These are phyloP conservation scores for Zelostemma sp. DNA, from an alignment of 1,140 invertebrate genomes.

Conservation along the genomic window DNA sequence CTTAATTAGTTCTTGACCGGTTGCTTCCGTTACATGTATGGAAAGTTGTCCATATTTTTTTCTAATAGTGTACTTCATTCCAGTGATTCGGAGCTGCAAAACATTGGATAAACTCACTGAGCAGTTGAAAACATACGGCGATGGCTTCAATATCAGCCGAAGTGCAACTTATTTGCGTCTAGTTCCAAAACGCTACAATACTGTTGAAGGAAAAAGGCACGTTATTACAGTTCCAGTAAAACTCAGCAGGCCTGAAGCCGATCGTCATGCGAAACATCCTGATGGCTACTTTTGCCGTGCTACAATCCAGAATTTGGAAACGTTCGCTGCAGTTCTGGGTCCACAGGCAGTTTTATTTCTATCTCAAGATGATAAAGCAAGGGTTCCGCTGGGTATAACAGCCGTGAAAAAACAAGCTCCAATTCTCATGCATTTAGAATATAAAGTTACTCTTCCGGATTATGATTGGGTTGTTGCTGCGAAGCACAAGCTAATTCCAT, in stretches of 20 bases:
- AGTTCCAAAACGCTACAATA: slow-evolving; percentile 12
- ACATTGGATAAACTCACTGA: not conserved
- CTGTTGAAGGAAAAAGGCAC: slow-evolving; percentile 39
- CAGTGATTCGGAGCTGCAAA: not conserved
- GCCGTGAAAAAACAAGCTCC: slow-evolving; percentile 60
- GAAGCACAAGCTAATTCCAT: slow-evolving; percentile 59
- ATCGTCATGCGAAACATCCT: slow-evolving; percentile 38
- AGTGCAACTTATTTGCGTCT: slow-evolving; percentile 24
- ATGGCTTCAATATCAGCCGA: slow-evolving; percentile 1
- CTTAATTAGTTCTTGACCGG: too few relatives aligned
- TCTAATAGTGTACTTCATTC: not conserved
- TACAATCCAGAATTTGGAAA: slow-evolving; percentile 17
- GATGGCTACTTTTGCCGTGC: slow-evolving; percentile 38
- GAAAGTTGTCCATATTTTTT: too few relatives aligned
- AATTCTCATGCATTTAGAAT: slow-evolving; percentile 60
- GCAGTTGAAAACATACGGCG: not conserved
- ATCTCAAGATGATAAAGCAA: slow-evolving; percentile 63
- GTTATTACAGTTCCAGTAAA: slow-evolving; percentile 51
- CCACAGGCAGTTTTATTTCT: slow-evolving; percentile 45
- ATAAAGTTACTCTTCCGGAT: slow-evolving; percentile 60
- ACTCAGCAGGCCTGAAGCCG: slow-evolving; percentile 40
- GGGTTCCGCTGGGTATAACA: slow-evolving; percentile 61
- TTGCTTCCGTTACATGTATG: too few relatives aligned
- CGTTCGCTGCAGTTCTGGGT: slow-evolving; percentile 40
- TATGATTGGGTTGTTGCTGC: slow-evolving; percentile 66